Evolutionary conservation across 2,113 vertebrate species (phyloP), one percentile per base, ranked within the genome.

Genomic region (Triplophysa dalaica): DNA sequence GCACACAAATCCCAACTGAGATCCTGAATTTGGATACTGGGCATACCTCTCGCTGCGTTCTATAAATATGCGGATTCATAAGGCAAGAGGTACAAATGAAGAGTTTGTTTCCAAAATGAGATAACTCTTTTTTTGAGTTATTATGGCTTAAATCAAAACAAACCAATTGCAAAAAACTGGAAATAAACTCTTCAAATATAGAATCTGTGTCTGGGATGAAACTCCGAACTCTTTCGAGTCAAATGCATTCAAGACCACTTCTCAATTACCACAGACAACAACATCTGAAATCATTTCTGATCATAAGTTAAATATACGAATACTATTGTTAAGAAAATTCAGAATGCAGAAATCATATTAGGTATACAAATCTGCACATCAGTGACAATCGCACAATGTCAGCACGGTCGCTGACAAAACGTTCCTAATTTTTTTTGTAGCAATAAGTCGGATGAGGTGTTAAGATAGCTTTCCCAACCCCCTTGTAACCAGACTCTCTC

Each of bases 401-500:
- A 29, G 29, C 29, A 4, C 4, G 29, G 29, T 29, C 4, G 29
- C 29, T 29, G 29, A 29, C 29, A 29, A 29, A 29, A 29, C 29
- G 4, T 29, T 29, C 29, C 29, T 24, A 24, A 24, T 1, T 1
- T 1, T 24, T 1, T 24, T 24, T 24, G 1, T 24, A 24, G 24
- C 24, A 24, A 29, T 16, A 52, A 52, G 13, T 4, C 48, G 16
- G 48, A 81, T 24, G 24, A 10, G 48, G 16, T 48, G 58, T 63
- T 75, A 64, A 50, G 80, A 77, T 75, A 85, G 80, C 45, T 77
- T 75, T 41, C 4, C 29, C 64, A 56, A 69, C 21, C 75, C 77
- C 61, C 50, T 61, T 70, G 65, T 82, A 83, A 82, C 82, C 81
- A 88, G 86, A 87, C 62, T 77, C 66, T 41, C 48, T 50, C 41